Evolutionary conservation across 2,888 invertebrate genomes (phyloP).

Genomic region (Ochropleura leucogaster): DNA sequence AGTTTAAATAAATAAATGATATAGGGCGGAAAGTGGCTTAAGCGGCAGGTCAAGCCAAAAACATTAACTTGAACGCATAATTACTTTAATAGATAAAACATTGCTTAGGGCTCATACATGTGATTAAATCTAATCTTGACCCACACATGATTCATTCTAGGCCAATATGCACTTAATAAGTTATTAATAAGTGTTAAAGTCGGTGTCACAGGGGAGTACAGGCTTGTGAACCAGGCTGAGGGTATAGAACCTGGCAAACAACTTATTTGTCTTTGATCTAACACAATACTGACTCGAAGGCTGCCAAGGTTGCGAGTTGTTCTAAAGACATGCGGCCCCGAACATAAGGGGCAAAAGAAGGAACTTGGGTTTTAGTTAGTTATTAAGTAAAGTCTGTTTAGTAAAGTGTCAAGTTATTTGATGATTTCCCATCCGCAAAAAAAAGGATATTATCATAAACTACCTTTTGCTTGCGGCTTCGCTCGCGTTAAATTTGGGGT

Average conservation of each 20-base stretch:
- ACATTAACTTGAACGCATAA: slow-evolving; percentile 1
- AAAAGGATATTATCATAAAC: too few species aligned
- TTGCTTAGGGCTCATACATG: not conserved
- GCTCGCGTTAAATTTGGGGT: too few species aligned
- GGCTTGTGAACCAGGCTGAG: too few species aligned
- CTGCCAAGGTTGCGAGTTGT: too few species aligned
- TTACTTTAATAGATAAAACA: slow-evolving; percentile 19
- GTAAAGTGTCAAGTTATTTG: too few species aligned
- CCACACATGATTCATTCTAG: not conserved
- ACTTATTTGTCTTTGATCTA: not conserved
- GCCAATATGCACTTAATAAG: not conserved
- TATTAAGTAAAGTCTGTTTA: too few species aligned
- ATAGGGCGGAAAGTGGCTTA: not conserved
- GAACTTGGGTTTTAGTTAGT: too few species aligned
- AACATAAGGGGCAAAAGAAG: too few species aligned
- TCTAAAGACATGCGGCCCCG: too few species aligned
- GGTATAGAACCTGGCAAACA: not conserved
- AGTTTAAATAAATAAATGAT: too few species aligned
- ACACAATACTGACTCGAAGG: not conserved
- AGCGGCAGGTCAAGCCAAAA: not conserved
- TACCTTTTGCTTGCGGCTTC: too few species aligned
- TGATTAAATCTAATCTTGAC: slow-evolving; percentile 23
- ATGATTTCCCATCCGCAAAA: too few species aligned
- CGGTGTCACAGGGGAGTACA: not conserved
- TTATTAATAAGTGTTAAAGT: not conserved